Conservation (phyloP, 1,140 invertebrate genomes). For the Tetramorium alpestre region DNA sequence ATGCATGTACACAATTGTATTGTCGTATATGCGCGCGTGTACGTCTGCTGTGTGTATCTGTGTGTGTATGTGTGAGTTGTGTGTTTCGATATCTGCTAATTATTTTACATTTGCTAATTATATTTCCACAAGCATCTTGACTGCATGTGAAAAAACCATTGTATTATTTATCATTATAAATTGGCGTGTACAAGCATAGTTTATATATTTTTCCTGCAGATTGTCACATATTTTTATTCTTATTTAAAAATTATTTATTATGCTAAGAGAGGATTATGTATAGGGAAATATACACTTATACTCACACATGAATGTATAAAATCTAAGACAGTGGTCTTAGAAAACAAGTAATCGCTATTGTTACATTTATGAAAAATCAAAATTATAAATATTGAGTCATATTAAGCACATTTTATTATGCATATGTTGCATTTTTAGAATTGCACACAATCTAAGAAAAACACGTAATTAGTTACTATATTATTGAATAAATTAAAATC, state of each 20-base stretch:
- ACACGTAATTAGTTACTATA: not conserved
- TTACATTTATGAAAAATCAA: not conserved
- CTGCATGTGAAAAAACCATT: constrained; percentile 32
- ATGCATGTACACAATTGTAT: constrained; percentile 78
- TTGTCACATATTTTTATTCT: not conserved
- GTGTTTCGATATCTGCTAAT: constrained; percentile 11
- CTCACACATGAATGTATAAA: constrained; percentile 33
- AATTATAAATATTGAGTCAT: constrained; percentile 28
- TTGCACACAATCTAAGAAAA: constrained; percentile 46
- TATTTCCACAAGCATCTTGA: constrained; percentile 22
- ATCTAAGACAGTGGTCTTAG: not conserved
- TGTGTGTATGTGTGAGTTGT: not conserved
- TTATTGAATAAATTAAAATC: constrained; percentile 32
- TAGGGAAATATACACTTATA: constrained; percentile 18
- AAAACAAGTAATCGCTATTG: constrained; percentile 6
- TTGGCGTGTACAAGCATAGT: constrained; percentile 1
- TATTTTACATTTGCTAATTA: constrained; percentile 28
- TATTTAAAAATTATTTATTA: not conserved
- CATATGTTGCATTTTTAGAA: constrained; percentile 8
- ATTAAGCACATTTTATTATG: constrained; percentile 27
- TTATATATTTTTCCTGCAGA: constrained; percentile 17
- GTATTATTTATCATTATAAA: constrained; percentile 33
- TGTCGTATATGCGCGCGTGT: constrained; percentile 1
- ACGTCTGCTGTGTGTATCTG: not conserved
- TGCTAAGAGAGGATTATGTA: not conserved